A percentile compares a stretch with the other conserved stretches of the same genome.
phyloP scores from a whole-genome alignment of 2,888 invertebrate species.

The Mesopsocus fuscifrons region DNA sequence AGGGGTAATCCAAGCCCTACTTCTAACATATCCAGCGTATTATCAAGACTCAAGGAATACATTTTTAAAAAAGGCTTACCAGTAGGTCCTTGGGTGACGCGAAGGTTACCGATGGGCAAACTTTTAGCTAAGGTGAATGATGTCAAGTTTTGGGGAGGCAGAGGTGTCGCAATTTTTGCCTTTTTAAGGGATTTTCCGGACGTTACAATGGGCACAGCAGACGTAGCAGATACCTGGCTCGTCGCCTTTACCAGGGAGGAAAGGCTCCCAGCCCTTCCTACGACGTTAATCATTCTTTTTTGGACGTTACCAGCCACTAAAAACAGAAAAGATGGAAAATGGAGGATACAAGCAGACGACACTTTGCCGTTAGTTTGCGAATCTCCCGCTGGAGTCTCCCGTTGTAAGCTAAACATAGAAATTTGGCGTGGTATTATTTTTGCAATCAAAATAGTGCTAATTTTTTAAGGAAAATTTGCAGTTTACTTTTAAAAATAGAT shows the following conservation, averaged over 20 bases:
- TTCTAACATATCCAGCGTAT: no score
- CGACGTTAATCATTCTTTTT: conserved; percentile 40
- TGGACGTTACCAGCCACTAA: no score
- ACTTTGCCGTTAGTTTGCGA: not conserved
- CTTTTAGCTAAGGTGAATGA: conserved; percentile 35
- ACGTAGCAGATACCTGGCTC: conserved; percentile 45
- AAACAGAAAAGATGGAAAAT: not conserved
- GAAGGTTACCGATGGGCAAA: conserved; percentile 38
- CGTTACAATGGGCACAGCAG: conserved; percentile 36
- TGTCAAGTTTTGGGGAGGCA: conserved; percentile 21
- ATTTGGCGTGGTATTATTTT: conserved; percentile 4
- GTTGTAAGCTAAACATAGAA: conserved; percentile 6
- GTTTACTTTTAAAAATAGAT: conserved; percentile 1
- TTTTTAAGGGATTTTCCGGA: conserved; percentile 29
- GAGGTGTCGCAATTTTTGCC: conserved; percentile 22
- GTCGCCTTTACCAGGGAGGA: conserved; percentile 46
- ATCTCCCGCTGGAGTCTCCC: not conserved
- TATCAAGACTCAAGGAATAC: no score
- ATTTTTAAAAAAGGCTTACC: no score
- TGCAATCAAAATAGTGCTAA: conserved; percentile 10
- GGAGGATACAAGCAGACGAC: not conserved
- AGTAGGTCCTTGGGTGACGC: conserved; percentile 35
- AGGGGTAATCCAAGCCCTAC: no score
- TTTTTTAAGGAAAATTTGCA: conserved; percentile 11
- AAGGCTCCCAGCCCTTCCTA: conserved; percentile 41